Base-by-base conservation (phyloP, 1,140 invertebrate species). In the Andricus grossulariae region DNA sequence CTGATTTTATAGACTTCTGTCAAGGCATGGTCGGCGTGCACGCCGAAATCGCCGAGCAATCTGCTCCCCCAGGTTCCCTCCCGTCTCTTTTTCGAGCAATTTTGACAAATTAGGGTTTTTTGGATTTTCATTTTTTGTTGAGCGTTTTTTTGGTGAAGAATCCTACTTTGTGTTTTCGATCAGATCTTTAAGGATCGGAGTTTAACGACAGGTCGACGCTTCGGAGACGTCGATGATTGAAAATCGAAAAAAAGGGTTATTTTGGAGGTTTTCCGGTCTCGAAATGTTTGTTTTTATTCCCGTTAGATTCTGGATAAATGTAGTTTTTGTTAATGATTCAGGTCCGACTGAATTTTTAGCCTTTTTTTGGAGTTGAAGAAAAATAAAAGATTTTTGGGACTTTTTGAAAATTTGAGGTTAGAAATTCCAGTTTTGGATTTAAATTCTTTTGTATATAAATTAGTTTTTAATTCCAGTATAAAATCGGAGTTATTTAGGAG, bases 1-100 rank as follows among this genome's bases (percentile, higher is more conserved):
- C 21, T 60, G 25, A 6, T 39, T 66, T 66, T 66, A 15, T 39
- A 66, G 25, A 66, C 25, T 79, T 77, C 81, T 84, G 76, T 84
- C 78, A 80, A 84, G 79, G 81, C 83, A 85, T 80, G 81, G 60
- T 83, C 78, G 71, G 66, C 75, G 55, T 73, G 76, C 75, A 75
- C 54, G 55, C 70, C 74, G 19, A 74, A 75, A 32, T 66, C 25
- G 32, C 13, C 50, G 54, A 51, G 13, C 49, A 72, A 82, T 55
- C 60, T 80, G 74, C 75, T 71, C 75, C 72, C 72, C 60, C 52
- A 39, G 25, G 25, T 70, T 72, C 78, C 55, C 55, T 21, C 76
- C 51, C 55, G 45, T 73, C 75, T 82, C 25, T 57, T 70, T 73
- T 71, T 13, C 32, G 16, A 54, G 49, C 10, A 10, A 25, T 13